Evolutionary conservation across 2,888 invertebrate genomes (phyloP), one percentile per base, ranked within the genome.

Genomic region (Phasia obesa): DNA sequence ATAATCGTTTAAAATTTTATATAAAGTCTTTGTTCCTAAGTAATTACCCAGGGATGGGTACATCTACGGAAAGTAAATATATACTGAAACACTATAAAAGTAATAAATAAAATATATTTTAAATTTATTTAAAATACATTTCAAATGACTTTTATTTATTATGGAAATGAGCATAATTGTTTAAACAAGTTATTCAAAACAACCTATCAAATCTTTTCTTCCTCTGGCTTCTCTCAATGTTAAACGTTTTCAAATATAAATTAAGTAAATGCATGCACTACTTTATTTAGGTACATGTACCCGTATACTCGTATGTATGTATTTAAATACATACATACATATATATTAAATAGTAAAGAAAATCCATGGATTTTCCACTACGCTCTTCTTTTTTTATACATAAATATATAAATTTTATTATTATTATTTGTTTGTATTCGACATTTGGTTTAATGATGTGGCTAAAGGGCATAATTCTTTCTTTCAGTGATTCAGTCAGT

Each of bases 391-490:
- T 4, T 55, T 38, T 59, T 51, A 62, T 62, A n/a, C n/a, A n/a
- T n/a, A n/a, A n/a, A n/a, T 60, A 17, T 60, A 53, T 77, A 57
- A 57, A 73, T 73, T 71, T 79, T 69, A 74, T 80, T 79, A 74
- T 80, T 79, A 60, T 67, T 74, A 79, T 79, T 87, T 88, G 88
- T 88, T 89, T 89, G 89, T 86, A 87, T 87, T 88, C 89, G 89
- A 89, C 89, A 88, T 83, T 83, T 76, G 83, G 88, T 89, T 89
- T 89, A 89, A 89, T 89, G 89, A 89, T 89, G 89, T 89, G 84
- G 84, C 86, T 84, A 84, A 82, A 84, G 85, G 85, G 78, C 74
- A 77, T 81, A 80, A 71, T 76, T 84, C 82, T 60, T 78, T 69
- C 25, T 53, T 60, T 67, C 73, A 73, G 51, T 71, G 64, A 65